Evolutionary conservation across 1,140 invertebrate species (phyloP), one percentile per base, ranked within the genome.

Genomic region (Leptoteleia sp.): DNA sequence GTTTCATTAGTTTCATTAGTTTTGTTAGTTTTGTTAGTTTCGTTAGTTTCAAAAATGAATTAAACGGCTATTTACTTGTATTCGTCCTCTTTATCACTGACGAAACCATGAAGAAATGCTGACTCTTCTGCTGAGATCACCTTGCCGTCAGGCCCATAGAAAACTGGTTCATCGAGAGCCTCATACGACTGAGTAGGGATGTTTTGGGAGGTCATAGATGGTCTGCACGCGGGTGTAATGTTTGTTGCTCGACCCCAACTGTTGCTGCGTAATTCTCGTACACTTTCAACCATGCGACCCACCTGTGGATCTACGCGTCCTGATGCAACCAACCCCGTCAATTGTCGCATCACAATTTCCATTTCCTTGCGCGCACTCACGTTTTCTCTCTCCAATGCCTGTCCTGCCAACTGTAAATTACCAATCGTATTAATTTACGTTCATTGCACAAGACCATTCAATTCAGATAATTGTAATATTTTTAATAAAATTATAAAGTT

Each of bases 111-210:
- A 1, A 90, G 76, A 61, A 90, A 90, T 42, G 81, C 79, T 16
- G 84, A 87, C 54, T 90, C 89, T 33, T 90, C 89, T 1, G 85
- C 81, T 0, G 89, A 85, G 5, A 90, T 70, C 27, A 89, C 76
- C 15, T 85, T 76, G 16, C 89, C 89, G 33, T 90, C 89, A 1
- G 89, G 89, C 1, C 88, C 88, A 11, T 89, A 89, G 27, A 88
- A 84, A 3, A 90, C 85, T 0, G 88, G 84, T 7, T 86, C 87
- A 19, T 89, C 71, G 0, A 77, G 38, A 0, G 79, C 50, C 19
- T 85, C 76, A 33, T 59, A 50, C 4, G 72, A 59, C 67, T 50
- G 48, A 33, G 65, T 27, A 4, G 52, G 29, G 3, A 80, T 57
- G 13, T 73, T 81, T 1, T 84, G 68, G 0, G 35, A 4, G 0